phyloP scores from a whole-genome alignment of 2,888 invertebrate genomes.

The Stenchaetothrips biformis region DNA sequence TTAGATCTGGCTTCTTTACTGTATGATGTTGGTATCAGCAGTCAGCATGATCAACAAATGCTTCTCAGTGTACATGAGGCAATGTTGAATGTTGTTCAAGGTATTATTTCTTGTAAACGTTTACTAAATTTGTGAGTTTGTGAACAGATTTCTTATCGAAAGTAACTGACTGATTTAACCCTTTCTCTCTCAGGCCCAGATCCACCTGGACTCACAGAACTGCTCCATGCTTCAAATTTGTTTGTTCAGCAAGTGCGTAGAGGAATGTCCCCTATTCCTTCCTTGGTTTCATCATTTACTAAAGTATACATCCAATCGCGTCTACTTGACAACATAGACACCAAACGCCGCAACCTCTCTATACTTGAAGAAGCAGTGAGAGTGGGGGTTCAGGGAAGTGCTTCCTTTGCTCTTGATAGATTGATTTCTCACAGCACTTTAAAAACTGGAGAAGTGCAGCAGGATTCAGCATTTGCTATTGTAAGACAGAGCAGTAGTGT shows the following conservation, averaged over 20 bases:
- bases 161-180: slow-evolving; percentile 23
- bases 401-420: not conserved
- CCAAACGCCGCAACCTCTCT: not conserved
- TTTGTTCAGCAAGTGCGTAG: slow-evolving; percentile 60
- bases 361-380: not conserved
- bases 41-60: slow-evolving; percentile 26
- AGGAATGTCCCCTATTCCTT: slow-evolving; percentile 47
- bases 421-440: not conserved
- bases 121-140: slow-evolving; percentile 24
- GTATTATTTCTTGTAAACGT: slow-evolving; percentile 25
- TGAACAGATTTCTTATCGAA: slow-evolving; percentile 27
- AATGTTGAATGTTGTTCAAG: slow-evolving; percentile 29
- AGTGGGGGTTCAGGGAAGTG: not conserved
- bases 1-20: not conserved
- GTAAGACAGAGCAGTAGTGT: not conserved
- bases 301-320: slow-evolving; percentile 11
- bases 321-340: not conserved
- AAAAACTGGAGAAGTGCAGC: not conserved
- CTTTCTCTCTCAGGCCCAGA: slow-evolving; percentile 50
- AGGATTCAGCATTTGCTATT: not conserved
- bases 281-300: not conserved
- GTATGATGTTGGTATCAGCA: not conserved
- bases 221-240: slow-evolving; percentile 61
- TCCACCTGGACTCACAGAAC: slow-evolving; percentile 57
- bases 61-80: slow-evolving; percentile 34